phyloP scores from a whole-genome alignment of 2,888 invertebrate genomes.

The Miltochrista miniata region DNA sequence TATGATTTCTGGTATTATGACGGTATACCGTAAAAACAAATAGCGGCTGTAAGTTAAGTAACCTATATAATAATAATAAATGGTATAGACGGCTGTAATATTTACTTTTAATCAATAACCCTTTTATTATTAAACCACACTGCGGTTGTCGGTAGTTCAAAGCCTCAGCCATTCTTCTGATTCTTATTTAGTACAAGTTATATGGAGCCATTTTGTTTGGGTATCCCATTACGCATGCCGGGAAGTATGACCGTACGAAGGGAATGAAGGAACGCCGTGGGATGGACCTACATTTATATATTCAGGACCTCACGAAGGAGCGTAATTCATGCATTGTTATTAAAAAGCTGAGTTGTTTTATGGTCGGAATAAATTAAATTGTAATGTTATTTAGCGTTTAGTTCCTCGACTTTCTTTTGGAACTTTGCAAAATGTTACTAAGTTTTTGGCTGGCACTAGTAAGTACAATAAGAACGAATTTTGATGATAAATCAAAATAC shows the following conservation, averaged over 20 bases:
- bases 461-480: too few relatives aligned
- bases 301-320: constrained; percentile 68
- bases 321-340: constrained; percentile 78
- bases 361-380: constrained; percentile 56
- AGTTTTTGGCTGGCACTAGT: too few relatives aligned
- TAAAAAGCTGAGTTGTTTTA: constrained; percentile 67
- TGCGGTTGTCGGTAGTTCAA: constrained; percentile 31
- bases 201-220: constrained; percentile 62
- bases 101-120: too few relatives aligned
- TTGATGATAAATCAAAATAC: too few relatives aligned
- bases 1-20: too few relatives aligned
- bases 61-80: too few relatives aligned
- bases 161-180: constrained; percentile 55
- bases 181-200: constrained; percentile 69
- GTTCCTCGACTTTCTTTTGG: not conserved
- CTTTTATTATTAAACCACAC: too few relatives aligned
- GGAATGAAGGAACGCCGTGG: constrained; percentile 67
- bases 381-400: constrained; percentile 30
- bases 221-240: constrained; percentile 76
- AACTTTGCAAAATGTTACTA: not conserved
- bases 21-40: too few relatives aligned
- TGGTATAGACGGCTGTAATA: too few relatives aligned
- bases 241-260: constrained; percentile 70
- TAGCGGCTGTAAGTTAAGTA: too few relatives aligned
- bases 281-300: constrained; percentile 75